Evolutionary conservation across 1,140 invertebrate species (phyloP), one percentile per base, ranked within the genome.

Genomic region (Melitaea cinxia): DNA sequence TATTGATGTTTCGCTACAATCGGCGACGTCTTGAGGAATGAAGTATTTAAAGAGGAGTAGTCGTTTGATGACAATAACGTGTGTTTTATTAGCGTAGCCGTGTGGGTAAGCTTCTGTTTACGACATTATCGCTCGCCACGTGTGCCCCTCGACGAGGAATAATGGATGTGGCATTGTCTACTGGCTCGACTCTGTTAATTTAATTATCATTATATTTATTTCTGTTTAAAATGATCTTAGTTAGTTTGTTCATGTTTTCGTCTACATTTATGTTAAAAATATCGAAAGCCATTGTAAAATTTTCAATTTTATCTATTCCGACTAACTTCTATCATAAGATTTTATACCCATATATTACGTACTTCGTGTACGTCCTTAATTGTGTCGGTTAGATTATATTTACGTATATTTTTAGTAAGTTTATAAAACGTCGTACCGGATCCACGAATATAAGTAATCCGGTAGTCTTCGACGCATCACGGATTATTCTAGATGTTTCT

Each of bases 21-120:
- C 42, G 19, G 4, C 4, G 2, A 6, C 26, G 24, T 47, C 35
- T 57, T 17, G 39, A 45, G 23, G 33, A 42, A 45, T 7, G 42
- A 26, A 63, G 50, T 49, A 61, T 61, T 35, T 49, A 60, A 69
- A 65, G 52, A 65, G 56, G 67, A 62, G 61, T 28, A 63, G 52
- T 70, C 68, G 56, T 69, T 70, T 78, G 80, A 77, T 78, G 82
- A 85, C 78, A 85, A 83, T 83, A 80, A 78, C 72, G 71, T 56
- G 63, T 77, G 79, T 83, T 83, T 80, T 82, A 82, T 79, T 72
- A 68, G 33, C 35, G 58, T 62, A 37, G 52, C 55, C 55, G 76
- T 71, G 78, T 77, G 73, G 73, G 78, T 64, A 72, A 63, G 68
- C 68, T 68, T 73, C 77, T 78, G 69, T 78, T 78, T 79, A 73